Percentiles rank a stretch among this genome's conserved stretches.
Conservation (phyloP, 2,797 vertebrate species). For the Esox masquinongy region DNA sequence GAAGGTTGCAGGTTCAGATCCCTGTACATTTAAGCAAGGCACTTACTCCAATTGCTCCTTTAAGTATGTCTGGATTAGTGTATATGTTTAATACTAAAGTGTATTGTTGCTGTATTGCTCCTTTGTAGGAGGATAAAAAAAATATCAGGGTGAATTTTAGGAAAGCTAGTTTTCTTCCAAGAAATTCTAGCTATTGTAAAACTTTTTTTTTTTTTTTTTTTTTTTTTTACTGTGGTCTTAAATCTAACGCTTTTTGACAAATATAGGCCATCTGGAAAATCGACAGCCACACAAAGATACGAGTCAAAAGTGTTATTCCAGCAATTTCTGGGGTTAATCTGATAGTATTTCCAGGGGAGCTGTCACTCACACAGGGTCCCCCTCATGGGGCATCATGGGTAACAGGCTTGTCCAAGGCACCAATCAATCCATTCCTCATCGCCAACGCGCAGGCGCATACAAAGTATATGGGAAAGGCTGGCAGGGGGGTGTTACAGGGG, state of each 20-base stretch:
- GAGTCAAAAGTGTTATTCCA: neutral
- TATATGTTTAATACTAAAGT: too few relatives aligned
- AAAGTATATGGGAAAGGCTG: slow-evolving; percentile 72
- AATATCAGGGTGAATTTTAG: neutral
- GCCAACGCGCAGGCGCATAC: slow-evolving; percentile 21
- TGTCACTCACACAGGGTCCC: neutral
- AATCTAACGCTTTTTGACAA: neutral
- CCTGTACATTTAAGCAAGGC: too few relatives aligned
- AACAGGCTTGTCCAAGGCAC: neutral
- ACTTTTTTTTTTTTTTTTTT: neutral
- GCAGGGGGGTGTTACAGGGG: slow-evolving; percentile 54
- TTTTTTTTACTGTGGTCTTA: neutral
- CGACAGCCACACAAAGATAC: neutral
- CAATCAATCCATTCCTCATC: slow-evolving; percentile 7
- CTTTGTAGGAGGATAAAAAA: neutral
- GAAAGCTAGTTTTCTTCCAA: neutral
- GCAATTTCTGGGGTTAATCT: neutral
- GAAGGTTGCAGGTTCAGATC: too few relatives aligned
- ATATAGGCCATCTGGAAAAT: neutral
- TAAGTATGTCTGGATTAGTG: too few relatives aligned
- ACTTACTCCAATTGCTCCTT: too few relatives aligned
- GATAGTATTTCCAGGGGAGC: neutral
- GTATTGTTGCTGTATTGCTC: neutral
- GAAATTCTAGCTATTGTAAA: neutral
- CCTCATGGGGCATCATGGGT: neutral